Conservation (phyloP, 1,140 invertebrate genomes). For the Rhynchophorus ferrugineus region DNA sequence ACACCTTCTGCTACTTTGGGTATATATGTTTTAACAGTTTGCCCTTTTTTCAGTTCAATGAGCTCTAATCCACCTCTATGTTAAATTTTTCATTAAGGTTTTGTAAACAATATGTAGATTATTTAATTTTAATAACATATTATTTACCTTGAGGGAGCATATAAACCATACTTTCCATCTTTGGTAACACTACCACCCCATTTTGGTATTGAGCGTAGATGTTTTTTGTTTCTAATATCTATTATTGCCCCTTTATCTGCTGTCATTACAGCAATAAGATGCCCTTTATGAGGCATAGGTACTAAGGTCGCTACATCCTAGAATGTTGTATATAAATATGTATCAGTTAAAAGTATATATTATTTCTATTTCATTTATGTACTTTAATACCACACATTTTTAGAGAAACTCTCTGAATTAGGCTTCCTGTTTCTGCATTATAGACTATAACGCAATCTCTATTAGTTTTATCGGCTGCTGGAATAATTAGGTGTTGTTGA, state of each 20-base stretch:
- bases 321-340: constrained; percentile 6
- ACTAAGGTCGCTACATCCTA: constrained; percentile 61
- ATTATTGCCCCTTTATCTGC: constrained; percentile 83
- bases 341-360: background rate
- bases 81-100: constrained; percentile 10
- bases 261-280: constrained; percentile 80
- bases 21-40: constrained; percentile 76
- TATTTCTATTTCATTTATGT: no score
- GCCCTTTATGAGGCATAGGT: constrained; percentile 71
- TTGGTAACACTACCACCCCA: constrained; percentile 77
- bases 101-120: no score
- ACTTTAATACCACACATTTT: constrained; percentile 57
- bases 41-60: constrained; percentile 77
- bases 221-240: constrained; percentile 73
- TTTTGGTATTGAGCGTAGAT: constrained; percentile 66
- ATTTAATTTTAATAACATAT: no score
- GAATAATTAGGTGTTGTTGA: constrained; percentile 65
- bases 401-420: constrained; percentile 69
- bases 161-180: constrained; percentile 87
- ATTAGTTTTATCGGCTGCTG: constrained; percentile 72
- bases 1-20: constrained; percentile 93
- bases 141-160: constrained; percentile 72
- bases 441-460: constrained; percentile 79
- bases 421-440: constrained; percentile 71
- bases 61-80: constrained; percentile 84